Evolutionary conservation across 2,113 vertebrate species (phyloP).

Genomic region (Passerina amoena): DNA sequence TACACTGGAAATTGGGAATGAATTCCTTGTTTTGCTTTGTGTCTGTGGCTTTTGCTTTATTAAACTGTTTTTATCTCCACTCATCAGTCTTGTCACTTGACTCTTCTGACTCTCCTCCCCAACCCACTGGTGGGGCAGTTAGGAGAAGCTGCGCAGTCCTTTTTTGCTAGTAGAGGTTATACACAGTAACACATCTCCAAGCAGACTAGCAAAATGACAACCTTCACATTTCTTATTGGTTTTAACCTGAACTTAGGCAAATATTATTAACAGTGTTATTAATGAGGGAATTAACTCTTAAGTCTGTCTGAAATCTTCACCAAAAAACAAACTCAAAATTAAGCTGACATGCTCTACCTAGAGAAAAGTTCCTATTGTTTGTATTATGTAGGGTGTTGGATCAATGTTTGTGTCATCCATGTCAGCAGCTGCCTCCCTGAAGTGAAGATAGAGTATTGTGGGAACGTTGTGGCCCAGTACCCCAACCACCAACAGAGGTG

Average conservation of each 20-base stretch:
- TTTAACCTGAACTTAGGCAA: not conserved
- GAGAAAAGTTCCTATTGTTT: not conserved
- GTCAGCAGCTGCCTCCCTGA: rapidly evolving
- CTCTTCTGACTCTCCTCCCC: not conserved
- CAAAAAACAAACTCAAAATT: not conserved
- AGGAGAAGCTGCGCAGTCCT: rapidly evolving
- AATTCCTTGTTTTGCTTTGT: not conserved
- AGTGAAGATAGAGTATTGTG: rapidly evolving
- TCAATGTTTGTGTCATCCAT: rapidly evolving
- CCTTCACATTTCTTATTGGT: rapidly evolving
- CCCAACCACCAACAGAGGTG: rapidly evolving
- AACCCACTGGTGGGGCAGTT: not conserved
- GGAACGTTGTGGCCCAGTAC: rapidly evolving
- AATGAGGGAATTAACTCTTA: rapidly evolving
- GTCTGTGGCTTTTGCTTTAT: not conserved
- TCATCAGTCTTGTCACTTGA: not conserved
- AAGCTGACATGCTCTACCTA: not conserved
- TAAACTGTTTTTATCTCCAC: not conserved
- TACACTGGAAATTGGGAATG: not conserved
- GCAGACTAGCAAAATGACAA: not conserved
- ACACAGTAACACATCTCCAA: not conserved
- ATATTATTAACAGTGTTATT: not conserved
- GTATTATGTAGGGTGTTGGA: rapidly evolving
- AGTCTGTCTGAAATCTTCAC: not conserved
- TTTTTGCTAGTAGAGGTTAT: not conserved